phyloP scores from a whole-genome alignment of 2,888 invertebrate species.

The Phymatocera aterrima region DNA sequence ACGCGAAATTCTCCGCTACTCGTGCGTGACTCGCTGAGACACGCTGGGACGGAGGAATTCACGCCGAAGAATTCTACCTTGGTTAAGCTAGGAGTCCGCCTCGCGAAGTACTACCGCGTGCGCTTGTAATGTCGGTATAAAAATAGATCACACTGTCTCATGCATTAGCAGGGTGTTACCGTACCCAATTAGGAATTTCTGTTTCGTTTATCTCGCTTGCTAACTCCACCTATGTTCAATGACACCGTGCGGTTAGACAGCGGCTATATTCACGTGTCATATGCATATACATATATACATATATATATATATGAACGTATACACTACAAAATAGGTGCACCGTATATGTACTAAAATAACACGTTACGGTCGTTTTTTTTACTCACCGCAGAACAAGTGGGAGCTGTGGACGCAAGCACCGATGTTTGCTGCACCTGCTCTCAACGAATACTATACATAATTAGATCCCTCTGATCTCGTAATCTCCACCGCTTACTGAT shows the following conservation, averaged over 20 bases:
- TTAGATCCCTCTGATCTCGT: conserved; percentile 18
- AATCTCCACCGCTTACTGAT: conserved; percentile 34
- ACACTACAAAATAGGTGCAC: neutral
- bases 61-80: conserved; percentile 24
- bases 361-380: neutral
- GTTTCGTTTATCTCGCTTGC: conserved; percentile 14
- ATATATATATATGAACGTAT: neutral
- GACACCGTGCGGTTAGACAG: neutral
- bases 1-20: conserved; percentile 39
- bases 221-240: neutral
- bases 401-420: neutral
- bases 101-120: conserved; percentile 26
- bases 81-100: conserved; percentile 31
- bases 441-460: conserved; percentile 24
- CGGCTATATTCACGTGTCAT: too few relatives aligned
- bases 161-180: conserved; percentile 8
- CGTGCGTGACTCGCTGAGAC: conserved; percentile 32
- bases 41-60: conserved; percentile 33
- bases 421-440: conserved; percentile 13
- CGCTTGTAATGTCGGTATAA: conserved; percentile 24
- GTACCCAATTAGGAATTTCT: conserved; percentile 34
- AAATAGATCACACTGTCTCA: conserved; percentile 33
- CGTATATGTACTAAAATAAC: neutral
- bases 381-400: neutral
- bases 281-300: neutral